These are phyloP conservation scores for Grammomys dolichurus DNA, from an alignment of 2,113 vertebrate genomes.

Conservation along the genomic window DNA sequence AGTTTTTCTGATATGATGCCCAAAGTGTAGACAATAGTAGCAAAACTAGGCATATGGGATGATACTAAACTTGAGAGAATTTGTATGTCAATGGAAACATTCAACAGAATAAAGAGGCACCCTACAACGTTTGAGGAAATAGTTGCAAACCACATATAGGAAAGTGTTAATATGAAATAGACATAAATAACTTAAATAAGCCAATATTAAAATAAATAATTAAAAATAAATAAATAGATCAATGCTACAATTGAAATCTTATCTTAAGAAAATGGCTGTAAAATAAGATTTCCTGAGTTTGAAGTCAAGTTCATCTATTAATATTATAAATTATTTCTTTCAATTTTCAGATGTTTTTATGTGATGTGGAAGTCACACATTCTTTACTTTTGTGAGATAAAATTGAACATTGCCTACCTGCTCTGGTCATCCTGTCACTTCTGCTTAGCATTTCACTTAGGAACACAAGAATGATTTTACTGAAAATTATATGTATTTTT, in stretches of 20 bases:
- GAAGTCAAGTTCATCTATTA: neutral
- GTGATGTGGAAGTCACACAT: neutral
- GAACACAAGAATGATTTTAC: neutral
- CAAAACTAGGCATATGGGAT: neutral
- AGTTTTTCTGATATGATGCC: neutral
- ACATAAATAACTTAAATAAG: neutral
- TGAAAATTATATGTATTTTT: neutral
- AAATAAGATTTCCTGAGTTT: neutral
- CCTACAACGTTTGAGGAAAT: neutral
- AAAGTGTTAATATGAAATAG: neutral
- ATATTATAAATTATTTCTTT: neutral
- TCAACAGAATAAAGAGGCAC: neutral
- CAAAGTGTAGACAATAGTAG: neutral
- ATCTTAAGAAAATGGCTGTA: neutral
- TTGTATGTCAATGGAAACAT: neutral
- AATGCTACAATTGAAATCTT: neutral
- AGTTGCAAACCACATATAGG: neutral
- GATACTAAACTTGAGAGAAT: neutral
- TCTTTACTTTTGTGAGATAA: neutral
- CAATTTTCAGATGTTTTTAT: neutral
- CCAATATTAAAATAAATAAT: neutral
- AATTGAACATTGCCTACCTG: neutral
- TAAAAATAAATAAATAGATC: neutral
- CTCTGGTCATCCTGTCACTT: neutral
- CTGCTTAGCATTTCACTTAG: neutral